Evolutionary conservation across 1,140 invertebrate genomes (phyloP), one percentile per base, ranked within the genome.

Genomic region (Chymomyza costata): DNA sequence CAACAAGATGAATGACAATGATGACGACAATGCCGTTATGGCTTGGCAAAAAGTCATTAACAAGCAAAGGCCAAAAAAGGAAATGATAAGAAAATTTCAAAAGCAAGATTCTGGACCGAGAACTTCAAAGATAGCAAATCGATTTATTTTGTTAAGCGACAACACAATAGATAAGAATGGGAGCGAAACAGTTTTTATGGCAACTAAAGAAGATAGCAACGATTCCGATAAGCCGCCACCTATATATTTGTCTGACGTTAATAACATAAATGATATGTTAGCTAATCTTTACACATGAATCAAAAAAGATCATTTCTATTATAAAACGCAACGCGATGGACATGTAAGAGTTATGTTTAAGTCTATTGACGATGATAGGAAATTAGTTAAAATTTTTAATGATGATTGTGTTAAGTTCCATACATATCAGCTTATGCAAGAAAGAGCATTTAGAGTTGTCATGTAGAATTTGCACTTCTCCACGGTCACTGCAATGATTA

Each of bases 401-500:
- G 10, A 6, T 28, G 25, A 28, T 28, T 28, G n/a, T 28, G 5
- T 28, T 28, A 34, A 34, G n/a, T 34, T 6, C 13, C 31, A 34
- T 11, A 34, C 31, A 34, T 34, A 34, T n/a, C n/a, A n/a, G n/a
- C 31, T 6, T 11, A 34, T 6, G 13, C 31, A 11, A 6, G 31
- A 34, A 11, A 34, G 31, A 34, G 3, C 31, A 34, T 34, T 34
- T 34, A 34, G 31, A 34, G 31, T 34, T 34, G 31, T 34, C 31
- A 6, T 34, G 7, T n/a, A 34, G 31, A 34, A 34, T 11, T 34
- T 34, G n/a, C 31, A 34, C n/a, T 5, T 34, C 31, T 34, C 31
- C 5, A 34, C 31, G 31, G n/a, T n/a, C 3, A 34, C 13, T 11
- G 31, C 7, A 11, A n/a, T 34, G 13, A 34, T 34, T 34, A 11